A percentile compares a stretch with the other conserved stretches of the same genome.
Evolutionary conservation across 2,113 vertebrate species (phyloP).

Genomic region (Ophthalmotilapia sp.): DNA sequence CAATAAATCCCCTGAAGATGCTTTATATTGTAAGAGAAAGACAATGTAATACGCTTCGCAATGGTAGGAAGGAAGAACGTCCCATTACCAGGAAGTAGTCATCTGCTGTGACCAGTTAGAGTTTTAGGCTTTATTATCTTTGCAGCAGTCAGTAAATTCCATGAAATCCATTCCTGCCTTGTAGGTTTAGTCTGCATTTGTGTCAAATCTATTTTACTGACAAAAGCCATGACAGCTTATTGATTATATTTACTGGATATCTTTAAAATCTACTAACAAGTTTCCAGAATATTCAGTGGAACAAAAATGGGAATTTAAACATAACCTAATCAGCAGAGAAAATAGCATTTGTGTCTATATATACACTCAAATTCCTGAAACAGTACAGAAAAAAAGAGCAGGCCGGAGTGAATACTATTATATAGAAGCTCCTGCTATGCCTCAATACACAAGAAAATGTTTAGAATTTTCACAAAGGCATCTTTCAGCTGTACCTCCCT

Average conservation of each 20-base stretch:
- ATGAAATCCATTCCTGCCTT: neutral
- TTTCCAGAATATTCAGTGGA: neutral
- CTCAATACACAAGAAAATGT: neutral
- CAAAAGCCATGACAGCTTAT: neutral
- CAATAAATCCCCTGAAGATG: neutral
- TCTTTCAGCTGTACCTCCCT: neutral
- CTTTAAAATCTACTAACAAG: neutral
- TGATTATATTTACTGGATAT: neutral
- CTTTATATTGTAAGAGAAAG: neutral
- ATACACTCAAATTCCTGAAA: neutral
- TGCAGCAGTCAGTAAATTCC: neutral
- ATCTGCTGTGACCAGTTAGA: neutral
- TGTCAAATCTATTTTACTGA: neutral
- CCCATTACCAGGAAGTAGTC: neutral
- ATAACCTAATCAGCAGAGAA: neutral
- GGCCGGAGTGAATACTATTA: neutral
- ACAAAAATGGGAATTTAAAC: neutral
- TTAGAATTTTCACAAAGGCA: neutral
- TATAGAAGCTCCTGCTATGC: neutral
- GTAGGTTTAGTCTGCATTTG: neutral
- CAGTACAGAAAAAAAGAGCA: neutral
- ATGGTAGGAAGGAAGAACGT: neutral
- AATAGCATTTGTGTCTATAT: neutral
- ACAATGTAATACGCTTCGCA: fast-evolving
- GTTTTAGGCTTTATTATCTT: neutral